Percentiles rank a stretch among this genome's conserved stretches.
Conservation (phyloP, 1,140 invertebrate species). For the Solenopsis invicta region DNA sequence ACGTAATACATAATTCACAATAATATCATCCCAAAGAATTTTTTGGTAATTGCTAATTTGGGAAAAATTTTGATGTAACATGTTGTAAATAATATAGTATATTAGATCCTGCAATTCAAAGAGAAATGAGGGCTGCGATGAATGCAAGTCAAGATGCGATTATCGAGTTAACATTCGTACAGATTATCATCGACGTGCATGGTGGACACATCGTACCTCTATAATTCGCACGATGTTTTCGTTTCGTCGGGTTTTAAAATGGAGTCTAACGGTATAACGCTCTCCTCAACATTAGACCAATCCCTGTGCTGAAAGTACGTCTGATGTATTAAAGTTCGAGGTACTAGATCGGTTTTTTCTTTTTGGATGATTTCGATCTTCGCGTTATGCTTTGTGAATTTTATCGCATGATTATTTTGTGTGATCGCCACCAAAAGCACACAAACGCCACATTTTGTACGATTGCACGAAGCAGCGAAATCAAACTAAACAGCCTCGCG, state of each 20-base stretch:
- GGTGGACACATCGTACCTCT: conserved; percentile 79
- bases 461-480: conserved; percentile 57
- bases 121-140: not conserved
- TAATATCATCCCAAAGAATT: not conserved
- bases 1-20: not conserved
- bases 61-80: not conserved
- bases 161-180: conserved; percentile 29
- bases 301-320: conserved; percentile 84
- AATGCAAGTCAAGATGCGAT: conserved; percentile 33
- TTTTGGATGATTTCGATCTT: conserved; percentile 44
- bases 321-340: conserved; percentile 23
- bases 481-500: conserved; percentile 29
- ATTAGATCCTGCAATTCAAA: not conserved
- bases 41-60: conserved; percentile 27
- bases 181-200: conserved; percentile 10
- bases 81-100: conserved; percentile 7
- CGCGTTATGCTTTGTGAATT: conserved; percentile 50
- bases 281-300: conserved; percentile 83
- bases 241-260: conserved; percentile 79
- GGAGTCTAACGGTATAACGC: conserved; percentile 83
- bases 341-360: not conserved
- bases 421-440: conserved; percentile 67
- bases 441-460: conserved; percentile 48
- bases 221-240: conserved; percentile 78
- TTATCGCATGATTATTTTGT: conserved; percentile 47